Conservation (phyloP, 2,888 invertebrate genomes). For the Cheilosia urbana region DNA sequence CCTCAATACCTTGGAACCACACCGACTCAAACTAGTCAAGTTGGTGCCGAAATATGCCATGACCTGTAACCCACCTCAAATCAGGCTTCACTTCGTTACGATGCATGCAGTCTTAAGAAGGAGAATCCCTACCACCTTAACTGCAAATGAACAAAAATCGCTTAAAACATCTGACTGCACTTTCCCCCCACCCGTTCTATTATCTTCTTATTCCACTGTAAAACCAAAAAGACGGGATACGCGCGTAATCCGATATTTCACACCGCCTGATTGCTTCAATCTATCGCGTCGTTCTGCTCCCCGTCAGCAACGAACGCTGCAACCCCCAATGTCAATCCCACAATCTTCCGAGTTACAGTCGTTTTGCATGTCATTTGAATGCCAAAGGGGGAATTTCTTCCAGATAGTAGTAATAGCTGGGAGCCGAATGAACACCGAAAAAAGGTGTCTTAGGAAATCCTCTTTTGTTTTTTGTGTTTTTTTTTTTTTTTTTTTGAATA, state of each 20-base stretch:
- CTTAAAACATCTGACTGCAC: neutral
- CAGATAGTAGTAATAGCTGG: constrained; percentile 63
- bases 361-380: constrained; percentile 78
- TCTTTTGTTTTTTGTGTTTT: constrained; percentile 12
- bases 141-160: no score
- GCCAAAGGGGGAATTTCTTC: constrained; percentile 72
- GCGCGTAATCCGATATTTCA: constrained; percentile 54
- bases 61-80: no score
- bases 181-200: neutral
- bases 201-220: neutral
- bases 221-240: constrained; percentile 1
- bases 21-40: no score
- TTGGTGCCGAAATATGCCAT: no score
- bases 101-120: no score
- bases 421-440: neutral
- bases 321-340: constrained; percentile 69
- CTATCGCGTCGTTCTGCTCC: constrained; percentile 35
- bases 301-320: constrained; percentile 1
- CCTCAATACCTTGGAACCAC: no score
- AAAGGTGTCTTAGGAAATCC: constrained; percentile 54
- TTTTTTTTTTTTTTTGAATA: constrained; percentile 1
- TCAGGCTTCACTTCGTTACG: no score
- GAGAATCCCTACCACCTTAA: no score
- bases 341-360: constrained; percentile 76
- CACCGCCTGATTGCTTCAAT: constrained; percentile 69